Evolutionary conservation across 1,140 invertebrate genomes (phyloP), one percentile per base, ranked within the genome.

Genomic region (Gyrodactylus salaris): DNA sequence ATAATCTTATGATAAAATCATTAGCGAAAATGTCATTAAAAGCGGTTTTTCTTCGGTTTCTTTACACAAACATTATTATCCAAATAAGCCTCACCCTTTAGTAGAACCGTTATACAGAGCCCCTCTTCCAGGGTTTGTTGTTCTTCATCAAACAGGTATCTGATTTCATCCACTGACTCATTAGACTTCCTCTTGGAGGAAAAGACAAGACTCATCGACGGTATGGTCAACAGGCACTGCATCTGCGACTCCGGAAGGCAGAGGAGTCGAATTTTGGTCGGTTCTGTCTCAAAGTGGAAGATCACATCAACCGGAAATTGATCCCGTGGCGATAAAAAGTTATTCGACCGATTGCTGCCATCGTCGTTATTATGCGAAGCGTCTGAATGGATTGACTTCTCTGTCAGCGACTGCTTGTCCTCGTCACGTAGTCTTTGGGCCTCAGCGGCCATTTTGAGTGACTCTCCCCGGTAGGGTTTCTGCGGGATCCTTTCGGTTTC

Each of bases 271-370:
- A 95, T 92, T 0, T 89, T 89, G 20, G 91, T 93, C 0, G 92
- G 91, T 78, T 96, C 89, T 85, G 96, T 93, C 79, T 92, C 88
- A 81, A 97, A 91, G 80, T 95, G 94, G 2, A 99, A 92, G 76
- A 98, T 89, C 16, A 98, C 90, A 82, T 99, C 93, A 0, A 99
- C 91, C 0, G 93, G 93, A 79, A 97, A 96, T 77, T 73, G 25
- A 75, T 75, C 74, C 2, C 34, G 2, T 20, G 68, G 26, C 20
- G n/a, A 68, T 68, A 20, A 70, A 54, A 25, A 26, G 54, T 24
- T 23, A 19, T 54, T 68, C 20, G 26, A 71, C 54, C 0, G 71
- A 54, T 16, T 74, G 71, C 21, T 26, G 34, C 23, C 23, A 1
- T 21, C 34, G 34, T 7, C 7, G 34, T 16, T 54, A 54, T n/a